Percentiles rank a stretch among this genome's conserved stretches.
Evolutionary conservation across 2,113 vertebrate species (phyloP).

Genomic region (Cacatua alba): DNA sequence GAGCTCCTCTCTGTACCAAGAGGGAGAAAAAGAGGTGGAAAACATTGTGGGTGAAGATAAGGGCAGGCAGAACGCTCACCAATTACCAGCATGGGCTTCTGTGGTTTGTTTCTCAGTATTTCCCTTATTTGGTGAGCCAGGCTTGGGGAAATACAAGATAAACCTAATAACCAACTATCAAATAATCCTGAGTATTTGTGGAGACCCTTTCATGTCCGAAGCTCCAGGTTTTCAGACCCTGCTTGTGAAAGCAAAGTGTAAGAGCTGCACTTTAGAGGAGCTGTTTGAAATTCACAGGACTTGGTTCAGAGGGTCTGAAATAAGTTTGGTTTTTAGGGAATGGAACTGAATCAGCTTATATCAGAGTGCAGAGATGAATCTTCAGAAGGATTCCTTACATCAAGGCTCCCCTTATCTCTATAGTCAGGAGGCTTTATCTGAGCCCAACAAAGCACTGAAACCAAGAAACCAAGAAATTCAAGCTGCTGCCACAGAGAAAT

Average conservation of each 20-base stretch:
- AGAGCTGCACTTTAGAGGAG: not conserved
- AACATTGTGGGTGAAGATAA: not conserved
- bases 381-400: conserved; percentile 35
- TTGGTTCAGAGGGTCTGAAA: not conserved
- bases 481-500: not conserved
- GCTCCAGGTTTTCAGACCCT: not conserved
- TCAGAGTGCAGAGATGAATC: not conserved
- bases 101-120: not conserved
- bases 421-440: conserved; percentile 37
- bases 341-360: conserved; percentile 9
- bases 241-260: not conserved
- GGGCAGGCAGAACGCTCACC: not conserved
- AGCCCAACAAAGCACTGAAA: conserved; percentile 9
- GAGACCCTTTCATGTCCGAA: not conserved
- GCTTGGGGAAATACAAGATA: not conserved
- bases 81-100: not conserved
- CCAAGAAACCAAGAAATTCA: conserved; percentile 14
- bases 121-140: not conserved
- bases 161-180: not conserved
- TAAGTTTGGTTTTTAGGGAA: not conserved
- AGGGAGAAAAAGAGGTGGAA: not conserved
- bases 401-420: conserved; percentile 21
- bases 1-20: not conserved
- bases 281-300: not conserved
- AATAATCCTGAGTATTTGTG: not conserved